These are phyloP conservation scores for Abrostola tripartita DNA, from an alignment of 2,888 invertebrate species.

Conservation along the genomic window DNA sequence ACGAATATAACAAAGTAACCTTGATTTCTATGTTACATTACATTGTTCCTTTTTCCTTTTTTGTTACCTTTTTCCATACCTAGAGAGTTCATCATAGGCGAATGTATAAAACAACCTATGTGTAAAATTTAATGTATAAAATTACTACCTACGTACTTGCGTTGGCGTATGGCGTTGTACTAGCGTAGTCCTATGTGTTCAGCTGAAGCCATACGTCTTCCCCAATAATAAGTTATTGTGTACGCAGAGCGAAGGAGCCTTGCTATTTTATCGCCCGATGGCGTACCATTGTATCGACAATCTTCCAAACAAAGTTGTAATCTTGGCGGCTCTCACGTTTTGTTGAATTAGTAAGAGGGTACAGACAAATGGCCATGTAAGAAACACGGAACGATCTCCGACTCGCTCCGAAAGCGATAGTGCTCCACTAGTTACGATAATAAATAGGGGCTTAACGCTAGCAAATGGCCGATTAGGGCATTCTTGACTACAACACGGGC, in stretches of 20 bases:
- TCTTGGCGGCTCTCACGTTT: constrained; percentile 75
- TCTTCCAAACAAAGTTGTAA: constrained; percentile 74
- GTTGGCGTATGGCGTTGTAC: too few relatives aligned
- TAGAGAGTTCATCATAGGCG: too few relatives aligned
- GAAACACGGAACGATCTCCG: constrained; percentile 76
- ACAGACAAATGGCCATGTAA: constrained; percentile 78
- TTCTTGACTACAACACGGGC: constrained; percentile 82
- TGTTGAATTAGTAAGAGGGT: constrained; percentile 84
- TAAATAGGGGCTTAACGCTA: constrained; percentile 81
- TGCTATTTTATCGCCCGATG: constrained; percentile 49
- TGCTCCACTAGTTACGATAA: constrained; percentile 83
- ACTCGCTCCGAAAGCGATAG: constrained; percentile 80
- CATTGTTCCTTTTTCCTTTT: too few relatives aligned
- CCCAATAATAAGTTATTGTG: constrained; percentile 50
- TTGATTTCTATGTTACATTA: too few relatives aligned
- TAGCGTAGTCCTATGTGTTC: constrained; percentile 4
- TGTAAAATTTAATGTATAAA: too few relatives aligned
- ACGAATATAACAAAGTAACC: too few relatives aligned
- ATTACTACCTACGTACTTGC: too few relatives aligned
- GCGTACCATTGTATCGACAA: constrained; percentile 69
- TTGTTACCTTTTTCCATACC: too few relatives aligned
- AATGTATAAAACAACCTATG: too few relatives aligned
- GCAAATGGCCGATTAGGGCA: constrained; percentile 84
- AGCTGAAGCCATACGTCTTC: constrained; percentile 37
- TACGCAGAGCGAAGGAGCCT: constrained; percentile 32